These are phyloP conservation scores for Sarcoramphus papa DNA, from an alignment of 2,797 vertebrate species.

Conservation along the genomic window DNA sequence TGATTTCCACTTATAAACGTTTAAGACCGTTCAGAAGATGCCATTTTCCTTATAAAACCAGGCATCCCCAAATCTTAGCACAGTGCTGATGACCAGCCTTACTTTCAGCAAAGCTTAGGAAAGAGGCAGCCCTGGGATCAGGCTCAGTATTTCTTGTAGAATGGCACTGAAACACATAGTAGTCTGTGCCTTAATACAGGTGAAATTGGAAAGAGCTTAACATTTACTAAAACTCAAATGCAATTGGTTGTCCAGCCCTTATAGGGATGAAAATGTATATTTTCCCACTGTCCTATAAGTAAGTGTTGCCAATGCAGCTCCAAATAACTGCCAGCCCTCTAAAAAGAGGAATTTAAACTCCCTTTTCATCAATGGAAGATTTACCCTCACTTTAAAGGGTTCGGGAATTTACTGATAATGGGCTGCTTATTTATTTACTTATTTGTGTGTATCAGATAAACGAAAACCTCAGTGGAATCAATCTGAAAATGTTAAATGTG, in stretches of 20 bases:
- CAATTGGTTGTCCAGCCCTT: not conserved
- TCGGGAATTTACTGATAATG: not conserved
- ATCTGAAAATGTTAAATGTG: not conserved
- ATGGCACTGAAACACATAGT: not conserved
- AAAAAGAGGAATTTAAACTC: not conserved
- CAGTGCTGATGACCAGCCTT: not conserved
- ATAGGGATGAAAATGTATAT: not conserved
- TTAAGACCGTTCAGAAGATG: not conserved
- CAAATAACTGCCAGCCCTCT: not conserved
- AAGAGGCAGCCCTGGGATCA: not conserved
- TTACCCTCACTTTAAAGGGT: not conserved
- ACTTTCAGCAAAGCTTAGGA: not conserved
- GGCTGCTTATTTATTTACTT: not conserved
- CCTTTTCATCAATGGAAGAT: not conserved
- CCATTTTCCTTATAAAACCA: not conserved
- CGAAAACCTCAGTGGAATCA: not conserved
- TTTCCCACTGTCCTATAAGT: not conserved
- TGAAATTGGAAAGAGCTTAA: not conserved
- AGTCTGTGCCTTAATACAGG: not conserved
- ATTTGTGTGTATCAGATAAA: not conserved
- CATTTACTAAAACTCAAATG: not conserved
- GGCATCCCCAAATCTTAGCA: not conserved
- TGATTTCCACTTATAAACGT: not conserved
- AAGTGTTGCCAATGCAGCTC: not conserved
- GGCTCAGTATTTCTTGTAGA: not conserved